Conservation (phyloP, 2,797 vertebrate species). For the Notamacropus eugenii region DNA sequence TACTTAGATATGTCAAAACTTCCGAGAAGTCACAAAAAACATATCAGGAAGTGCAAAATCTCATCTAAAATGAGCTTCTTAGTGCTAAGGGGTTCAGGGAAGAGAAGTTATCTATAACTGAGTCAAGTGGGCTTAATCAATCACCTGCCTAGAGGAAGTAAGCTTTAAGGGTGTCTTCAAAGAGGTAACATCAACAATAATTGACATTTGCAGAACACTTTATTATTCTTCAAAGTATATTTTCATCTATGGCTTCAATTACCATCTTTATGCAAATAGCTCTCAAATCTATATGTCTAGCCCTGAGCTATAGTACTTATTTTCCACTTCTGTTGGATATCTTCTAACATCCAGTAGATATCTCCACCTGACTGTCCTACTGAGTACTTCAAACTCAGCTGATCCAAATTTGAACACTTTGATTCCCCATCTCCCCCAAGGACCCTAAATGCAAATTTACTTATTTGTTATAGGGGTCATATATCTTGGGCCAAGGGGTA, state of each 20-base stretch:
- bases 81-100: not conserved
- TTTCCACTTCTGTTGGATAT: not conserved
- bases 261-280: not conserved
- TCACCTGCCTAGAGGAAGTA: not conserved
- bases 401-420: not conserved
- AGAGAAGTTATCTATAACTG: not conserved
- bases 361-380: not conserved
- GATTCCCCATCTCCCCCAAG: not conserved
- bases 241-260: not conserved
- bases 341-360: not conserved
- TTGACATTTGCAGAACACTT: not conserved
- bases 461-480: not conserved
- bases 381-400: not conserved
- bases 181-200: not conserved
- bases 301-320: not conserved
- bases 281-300: not conserved
- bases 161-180: not conserved
- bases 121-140: conserved; percentile 3
- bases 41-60: not conserved
- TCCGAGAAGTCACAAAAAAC: not conserved
- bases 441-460: not conserved
- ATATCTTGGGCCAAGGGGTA: not conserved
- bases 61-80: not conserved
- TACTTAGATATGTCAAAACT: not conserved
- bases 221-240: not conserved